phyloP scores from a whole-genome alignment of 2,113 vertebrate species.

The Rhabdornis inornatus region DNA sequence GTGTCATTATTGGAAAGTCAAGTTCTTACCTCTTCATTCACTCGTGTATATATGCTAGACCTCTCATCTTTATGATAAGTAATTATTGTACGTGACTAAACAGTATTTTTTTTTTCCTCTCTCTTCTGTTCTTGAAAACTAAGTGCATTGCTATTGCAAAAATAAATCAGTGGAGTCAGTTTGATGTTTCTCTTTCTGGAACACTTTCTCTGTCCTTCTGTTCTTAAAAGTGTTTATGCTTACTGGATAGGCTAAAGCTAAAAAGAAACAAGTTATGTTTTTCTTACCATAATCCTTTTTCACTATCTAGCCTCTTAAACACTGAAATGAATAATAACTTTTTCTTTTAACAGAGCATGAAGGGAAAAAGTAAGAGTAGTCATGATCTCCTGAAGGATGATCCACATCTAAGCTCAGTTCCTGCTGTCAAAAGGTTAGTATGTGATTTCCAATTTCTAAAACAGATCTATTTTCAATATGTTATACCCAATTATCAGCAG shows the following conservation, averaged over 20 bases:
- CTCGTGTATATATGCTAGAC: neutral
- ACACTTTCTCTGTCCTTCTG: neutral
- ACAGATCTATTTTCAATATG: neutral
- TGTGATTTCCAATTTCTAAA: neutral
- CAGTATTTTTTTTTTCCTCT: neutral
- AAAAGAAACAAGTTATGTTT: neutral
- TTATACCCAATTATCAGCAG: neutral
- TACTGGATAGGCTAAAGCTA: neutral
- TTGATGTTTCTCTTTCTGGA: neutral
- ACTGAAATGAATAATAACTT: neutral
- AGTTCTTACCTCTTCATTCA: neutral
- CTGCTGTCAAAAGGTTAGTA: conserved; percentile 85
- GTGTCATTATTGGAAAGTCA: neutral
- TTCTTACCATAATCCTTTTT: conserved; percentile 4
- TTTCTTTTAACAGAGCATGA: conserved; percentile 81
- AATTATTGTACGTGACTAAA: neutral
- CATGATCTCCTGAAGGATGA: conserved; percentile 96
- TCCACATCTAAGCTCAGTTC: conserved; percentile 90
- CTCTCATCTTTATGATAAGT: neutral
- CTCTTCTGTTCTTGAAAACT: neutral
- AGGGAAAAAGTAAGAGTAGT: conserved; percentile 98
- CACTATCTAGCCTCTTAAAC: neutral
- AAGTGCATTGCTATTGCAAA: neutral
- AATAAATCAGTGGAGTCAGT: neutral
- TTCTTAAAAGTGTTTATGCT: neutral